Evolutionary conservation across 2,113 vertebrate genomes (phyloP).

Genomic region (Pagrus major): DNA sequence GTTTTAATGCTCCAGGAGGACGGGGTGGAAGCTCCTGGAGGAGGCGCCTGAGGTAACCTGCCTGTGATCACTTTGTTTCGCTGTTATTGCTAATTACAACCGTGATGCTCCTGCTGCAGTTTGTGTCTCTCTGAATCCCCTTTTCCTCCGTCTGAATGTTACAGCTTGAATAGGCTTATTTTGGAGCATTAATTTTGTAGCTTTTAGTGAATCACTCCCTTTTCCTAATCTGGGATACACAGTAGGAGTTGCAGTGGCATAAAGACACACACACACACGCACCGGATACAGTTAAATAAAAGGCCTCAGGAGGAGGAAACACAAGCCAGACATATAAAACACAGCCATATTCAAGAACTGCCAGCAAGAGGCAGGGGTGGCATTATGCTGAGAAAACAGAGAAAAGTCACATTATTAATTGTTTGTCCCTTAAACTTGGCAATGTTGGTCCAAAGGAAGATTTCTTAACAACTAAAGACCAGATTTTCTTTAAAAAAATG

Average conservation of each 20-base stretch:
- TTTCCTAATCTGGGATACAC: constrained; percentile 1
- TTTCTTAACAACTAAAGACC: neutral
- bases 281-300: constrained; percentile 1
- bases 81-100: constrained; percentile 48
- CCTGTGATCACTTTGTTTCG: constrained; percentile 25
- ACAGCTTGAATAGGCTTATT: constrained; percentile 27
- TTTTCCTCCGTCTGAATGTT: neutral
- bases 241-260: neutral
- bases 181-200: constrained; percentile 18
- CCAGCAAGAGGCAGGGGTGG: neutral
- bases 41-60: constrained; percentile 25
- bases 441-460: neutral
- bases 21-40: neutral
- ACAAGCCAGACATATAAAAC: neutral
- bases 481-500: neutral
- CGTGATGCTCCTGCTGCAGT: constrained; percentile 11
- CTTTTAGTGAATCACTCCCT: constrained; percentile 13
- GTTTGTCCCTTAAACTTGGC: neutral
- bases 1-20: neutral
- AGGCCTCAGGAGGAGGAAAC: neutral
- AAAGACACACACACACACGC: neutral
- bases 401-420: neutral
- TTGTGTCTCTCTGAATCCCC: neutral
- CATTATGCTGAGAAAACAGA: neutral
- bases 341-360: neutral